These are phyloP conservation scores for Linnaemya vulpina DNA, from an alignment of 2,888 invertebrate genomes.

Conservation along the genomic window DNA sequence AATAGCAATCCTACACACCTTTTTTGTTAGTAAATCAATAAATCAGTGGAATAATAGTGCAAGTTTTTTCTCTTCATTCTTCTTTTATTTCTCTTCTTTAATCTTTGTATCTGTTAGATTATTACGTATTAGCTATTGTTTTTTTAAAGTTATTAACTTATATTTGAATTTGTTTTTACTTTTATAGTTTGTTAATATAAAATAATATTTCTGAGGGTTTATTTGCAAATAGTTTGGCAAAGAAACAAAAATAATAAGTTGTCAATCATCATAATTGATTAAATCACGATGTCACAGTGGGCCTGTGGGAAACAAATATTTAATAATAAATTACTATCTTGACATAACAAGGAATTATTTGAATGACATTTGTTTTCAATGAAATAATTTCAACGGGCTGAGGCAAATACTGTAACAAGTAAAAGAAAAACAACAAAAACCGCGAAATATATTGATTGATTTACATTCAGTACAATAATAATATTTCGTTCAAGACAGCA, in stretches of 20 bases:
- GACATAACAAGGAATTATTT: slow-evolving; percentile 1
- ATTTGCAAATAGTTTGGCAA: slow-evolving; percentile 7
- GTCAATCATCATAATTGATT: slow-evolving; percentile 75
- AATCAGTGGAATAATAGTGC: slow-evolving; percentile 78
- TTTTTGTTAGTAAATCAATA: slow-evolving; percentile 66
- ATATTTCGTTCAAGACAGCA: too few relatives aligned
- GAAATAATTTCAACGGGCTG: neutral
- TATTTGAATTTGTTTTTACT: slow-evolving; percentile 34
- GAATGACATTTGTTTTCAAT: slow-evolving; percentile 14
- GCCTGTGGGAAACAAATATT: slow-evolving; percentile 19
- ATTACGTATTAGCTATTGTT: slow-evolving; percentile 30
- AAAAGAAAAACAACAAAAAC: neutral
- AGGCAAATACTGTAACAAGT: neutral
- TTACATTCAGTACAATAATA: too few relatives aligned
- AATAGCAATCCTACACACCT: slow-evolving; percentile 64
- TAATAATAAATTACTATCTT: slow-evolving; percentile 23
- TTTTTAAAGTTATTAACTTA: slow-evolving; percentile 37
- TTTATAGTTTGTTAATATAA: slow-evolving; percentile 18
- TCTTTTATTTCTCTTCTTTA: slow-evolving; percentile 36
- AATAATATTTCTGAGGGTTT: slow-evolving; percentile 29
- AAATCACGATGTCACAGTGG: slow-evolving; percentile 56
- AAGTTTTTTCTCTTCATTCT: slow-evolving; percentile 73
- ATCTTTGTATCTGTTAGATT: slow-evolving; percentile 23
- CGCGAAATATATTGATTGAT: too few relatives aligned
- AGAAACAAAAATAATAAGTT: slow-evolving; percentile 58